Base-by-base conservation (phyloP, 2,113 vertebrate species). In the Isichthys henryi region DNA sequence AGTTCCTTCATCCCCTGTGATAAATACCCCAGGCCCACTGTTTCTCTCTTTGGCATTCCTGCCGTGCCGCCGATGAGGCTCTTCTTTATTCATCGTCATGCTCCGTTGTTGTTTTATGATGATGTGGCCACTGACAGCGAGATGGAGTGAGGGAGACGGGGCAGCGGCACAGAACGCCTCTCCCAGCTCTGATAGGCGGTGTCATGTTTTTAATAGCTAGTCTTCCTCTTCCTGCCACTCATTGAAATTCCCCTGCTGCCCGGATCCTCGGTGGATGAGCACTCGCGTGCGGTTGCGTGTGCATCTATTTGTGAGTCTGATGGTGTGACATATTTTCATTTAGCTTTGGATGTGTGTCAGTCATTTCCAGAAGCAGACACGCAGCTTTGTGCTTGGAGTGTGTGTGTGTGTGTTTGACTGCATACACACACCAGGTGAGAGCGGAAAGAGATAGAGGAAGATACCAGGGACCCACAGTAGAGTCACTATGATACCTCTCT, bases 371-470 rank as follows among this genome's bases (percentile, higher is more conserved):
- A 50, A 49, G 88, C 49, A 50, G 84, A 53, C n/a, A 17, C 3
- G 10, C 48, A 50, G 11, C 84, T 15, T 86, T 43, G 50, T 87
- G 50, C 7, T 17, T 27, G 84, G 50, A 6, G 27, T 58, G 27
- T n/a, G 8, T 15, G 86, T 62, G 35, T 8, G 52, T 8, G 86
- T 9, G 52, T 87, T 27, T 19, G 49, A 10, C 5, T 11, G 43
- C 31, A 77, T 35, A 77, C 27, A 77, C 70, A 77, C 70, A 77
- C 35, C n/a, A 53, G 49, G 85, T 86, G n/a, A 86, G 46, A 0
- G 86, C 89, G 88, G 91, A 88, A 39, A 89, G 58, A 89, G 88
- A 89, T 50, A 13, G 88, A 92, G 58, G 88, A 88, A 90, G 83
- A 91, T 86, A 90, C 52, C 17, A 3, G 52, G 15, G 89, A 90